These are phyloP conservation scores for Coccyzus lansbergi DNA, from an alignment of 2,797 vertebrate genomes.

Conservation along the genomic window DNA sequence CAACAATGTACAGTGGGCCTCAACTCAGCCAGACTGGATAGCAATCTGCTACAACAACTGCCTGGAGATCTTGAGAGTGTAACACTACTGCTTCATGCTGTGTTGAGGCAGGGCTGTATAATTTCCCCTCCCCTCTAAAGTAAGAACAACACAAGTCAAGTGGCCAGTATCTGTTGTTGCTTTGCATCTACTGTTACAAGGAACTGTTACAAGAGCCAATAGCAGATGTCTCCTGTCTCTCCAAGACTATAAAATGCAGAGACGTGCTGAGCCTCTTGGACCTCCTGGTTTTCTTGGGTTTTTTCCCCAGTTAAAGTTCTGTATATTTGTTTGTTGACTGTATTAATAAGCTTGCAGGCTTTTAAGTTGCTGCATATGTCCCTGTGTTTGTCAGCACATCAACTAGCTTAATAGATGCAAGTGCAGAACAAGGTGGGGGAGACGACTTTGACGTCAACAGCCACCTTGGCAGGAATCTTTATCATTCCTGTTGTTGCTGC, in stretches of 20 bases:
- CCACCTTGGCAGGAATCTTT: slow-evolving; percentile 68
- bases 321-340: slow-evolving; percentile 78
- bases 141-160: slow-evolving; percentile 76
- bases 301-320: slow-evolving; percentile 71
- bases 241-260: slow-evolving; percentile 67
- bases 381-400: slow-evolving; percentile 55
- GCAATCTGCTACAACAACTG: slow-evolving; percentile 99
- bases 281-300: slow-evolving; percentile 69
- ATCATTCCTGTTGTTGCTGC: slow-evolving; percentile 64
- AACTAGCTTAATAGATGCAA: slow-evolving; percentile 59
- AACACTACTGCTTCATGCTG: slow-evolving; percentile 55
- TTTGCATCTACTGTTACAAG: slow-evolving; percentile 78
- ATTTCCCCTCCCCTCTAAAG: slow-evolving; percentile 69
- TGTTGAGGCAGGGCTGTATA: slow-evolving; percentile 60
- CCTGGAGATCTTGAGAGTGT: slow-evolving; percentile 97
- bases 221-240: slow-evolving; percentile 59
- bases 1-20: slow-evolving; percentile 99
- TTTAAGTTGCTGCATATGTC: slow-evolving; percentile 64
- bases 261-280: slow-evolving; percentile 72
- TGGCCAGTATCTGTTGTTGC: slow-evolving; percentile 80
- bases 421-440: slow-evolving; percentile 32
- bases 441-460: slow-evolving; percentile 11
- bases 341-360: slow-evolving; percentile 71
- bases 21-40: slow-evolving; percentile 98
- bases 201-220: slow-evolving; percentile 69